Evolutionary conservation across 2,113 vertebrate genomes (phyloP).

Genomic region (Prionailurus bengalensis): DNA sequence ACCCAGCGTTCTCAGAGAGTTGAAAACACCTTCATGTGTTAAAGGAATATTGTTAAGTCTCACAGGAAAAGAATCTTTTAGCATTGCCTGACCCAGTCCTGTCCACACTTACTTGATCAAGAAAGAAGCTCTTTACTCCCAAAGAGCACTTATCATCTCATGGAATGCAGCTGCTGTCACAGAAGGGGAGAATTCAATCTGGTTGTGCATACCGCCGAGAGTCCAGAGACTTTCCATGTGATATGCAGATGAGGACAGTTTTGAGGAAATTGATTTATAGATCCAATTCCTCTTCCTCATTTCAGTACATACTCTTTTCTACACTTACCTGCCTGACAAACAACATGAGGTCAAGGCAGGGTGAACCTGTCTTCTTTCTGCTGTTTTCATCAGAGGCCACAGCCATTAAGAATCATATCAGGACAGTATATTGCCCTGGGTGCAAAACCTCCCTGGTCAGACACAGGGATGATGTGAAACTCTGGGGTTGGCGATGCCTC

Average conservation of each 20-base stretch:
- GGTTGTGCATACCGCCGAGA: background rate
- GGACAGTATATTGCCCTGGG: background rate
- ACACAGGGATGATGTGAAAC: background rate
- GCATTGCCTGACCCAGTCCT: background rate
- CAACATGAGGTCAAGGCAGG: background rate
- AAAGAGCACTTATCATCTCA: background rate
- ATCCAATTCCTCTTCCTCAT: background rate
- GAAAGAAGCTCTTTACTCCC: background rate
- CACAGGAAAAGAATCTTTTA: background rate
- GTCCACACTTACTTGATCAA: conserved; percentile 2
- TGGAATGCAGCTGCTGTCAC: background rate
- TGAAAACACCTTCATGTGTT: background rate
- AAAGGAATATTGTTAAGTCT: conserved; percentile 33
- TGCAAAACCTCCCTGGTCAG: background rate
- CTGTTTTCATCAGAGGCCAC: background rate
- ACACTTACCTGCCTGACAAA: background rate
- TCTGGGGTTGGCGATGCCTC: background rate
- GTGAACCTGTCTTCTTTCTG: background rate
- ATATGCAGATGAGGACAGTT: background rate
- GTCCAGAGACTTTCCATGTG: background rate
- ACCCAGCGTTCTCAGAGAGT: background rate
- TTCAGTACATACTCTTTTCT: background rate
- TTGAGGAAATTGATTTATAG: background rate
- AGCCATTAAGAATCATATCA: background rate
- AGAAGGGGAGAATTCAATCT: background rate